phyloP scores from a whole-genome alignment of 2,113 vertebrate species.

The Neofelis nebulosa region DNA sequence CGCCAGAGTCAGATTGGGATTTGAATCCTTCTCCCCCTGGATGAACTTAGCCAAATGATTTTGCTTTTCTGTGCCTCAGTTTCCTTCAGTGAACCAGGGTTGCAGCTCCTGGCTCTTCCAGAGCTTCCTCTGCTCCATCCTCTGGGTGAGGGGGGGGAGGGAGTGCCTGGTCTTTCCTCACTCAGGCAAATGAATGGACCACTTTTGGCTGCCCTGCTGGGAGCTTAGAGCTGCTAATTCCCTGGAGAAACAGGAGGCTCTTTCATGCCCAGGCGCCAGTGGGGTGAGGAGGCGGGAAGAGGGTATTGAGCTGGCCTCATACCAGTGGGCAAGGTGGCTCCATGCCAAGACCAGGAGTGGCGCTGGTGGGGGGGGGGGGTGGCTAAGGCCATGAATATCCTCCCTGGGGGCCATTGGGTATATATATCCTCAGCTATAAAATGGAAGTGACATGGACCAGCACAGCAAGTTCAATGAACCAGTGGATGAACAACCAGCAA shows the following conservation, averaged over 20 bases:
- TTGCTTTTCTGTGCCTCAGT: conserved; percentile 4
- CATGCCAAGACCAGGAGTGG: conserved; percentile 15
- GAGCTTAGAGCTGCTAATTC: conserved; percentile 63
- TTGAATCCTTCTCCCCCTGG: neutral
- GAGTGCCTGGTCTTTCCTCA: neutral
- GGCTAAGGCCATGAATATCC: neutral
- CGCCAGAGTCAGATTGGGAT: neutral
- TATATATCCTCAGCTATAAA: neutral
- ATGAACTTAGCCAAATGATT: neutral
- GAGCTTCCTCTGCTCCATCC: neutral
- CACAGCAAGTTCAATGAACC: neutral
- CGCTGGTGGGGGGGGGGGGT: neutral
- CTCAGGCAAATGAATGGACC: conserved; percentile 60
- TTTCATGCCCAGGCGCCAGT: conserved; percentile 71
- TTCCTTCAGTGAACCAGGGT: neutral
- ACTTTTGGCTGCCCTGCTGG: conserved; percentile 59
- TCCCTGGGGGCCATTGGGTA: neutral
- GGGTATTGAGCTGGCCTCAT: conserved; percentile 41
- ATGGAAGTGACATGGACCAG: neutral
- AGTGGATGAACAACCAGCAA: neutral
- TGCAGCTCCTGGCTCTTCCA: neutral
- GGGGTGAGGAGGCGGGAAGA: conserved; percentile 64
- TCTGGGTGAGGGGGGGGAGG: neutral
- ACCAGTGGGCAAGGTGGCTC: conserved; percentile 32
- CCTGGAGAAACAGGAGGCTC: conserved; percentile 71